phyloP scores from a whole-genome alignment of 1,140 invertebrate genomes.

The Saccostrea echinata region DNA sequence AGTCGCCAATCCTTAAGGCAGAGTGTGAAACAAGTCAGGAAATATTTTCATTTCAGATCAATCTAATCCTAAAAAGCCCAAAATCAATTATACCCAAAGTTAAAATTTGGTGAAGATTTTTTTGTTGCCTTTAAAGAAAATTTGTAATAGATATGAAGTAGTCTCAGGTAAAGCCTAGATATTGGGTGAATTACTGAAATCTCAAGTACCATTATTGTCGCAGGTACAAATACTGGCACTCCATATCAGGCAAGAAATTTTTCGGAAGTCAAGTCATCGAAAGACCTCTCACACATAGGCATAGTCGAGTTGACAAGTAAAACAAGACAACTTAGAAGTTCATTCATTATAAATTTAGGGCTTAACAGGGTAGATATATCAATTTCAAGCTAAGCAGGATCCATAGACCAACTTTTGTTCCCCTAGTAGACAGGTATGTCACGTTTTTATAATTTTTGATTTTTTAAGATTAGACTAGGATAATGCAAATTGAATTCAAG shows the following conservation, averaged over 20 bases:
- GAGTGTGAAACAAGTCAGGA: not conserved
- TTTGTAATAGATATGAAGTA: not conserved
- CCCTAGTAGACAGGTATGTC: not conserved
- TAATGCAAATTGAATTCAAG: not conserved
- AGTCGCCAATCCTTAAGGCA: not conserved
- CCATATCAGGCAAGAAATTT: slow-evolving; percentile 19
- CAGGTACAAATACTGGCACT: not conserved
- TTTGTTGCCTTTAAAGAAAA: not conserved
- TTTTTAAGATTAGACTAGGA: not conserved
- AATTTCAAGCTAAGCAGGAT: not conserved
- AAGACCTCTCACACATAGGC: slow-evolving; percentile 1
- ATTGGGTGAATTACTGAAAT: not conserved
- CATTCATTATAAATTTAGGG: slow-evolving; percentile 33
- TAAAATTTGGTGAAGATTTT: slow-evolving; percentile 12
- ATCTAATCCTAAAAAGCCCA: not conserved
- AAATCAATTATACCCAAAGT: slow-evolving; percentile 34
- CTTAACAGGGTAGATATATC: slow-evolving; percentile 26
- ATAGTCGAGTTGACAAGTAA: slow-evolving; percentile 30
- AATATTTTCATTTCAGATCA: slow-evolving; percentile 36
- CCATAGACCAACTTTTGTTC: not conserved
- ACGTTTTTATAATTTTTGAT: not conserved
- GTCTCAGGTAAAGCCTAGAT: not conserved
- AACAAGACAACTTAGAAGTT: not conserved
- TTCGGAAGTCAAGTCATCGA: slow-evolving; percentile 15
- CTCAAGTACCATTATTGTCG: slow-evolving; percentile 10